A percentile compares a stretch with the other conserved stretches of the same genome.
These are phyloP conservation scores for Temnothorax curvispinosus DNA, from an alignment of 1,140 invertebrate species.

Conservation along the genomic window DNA sequence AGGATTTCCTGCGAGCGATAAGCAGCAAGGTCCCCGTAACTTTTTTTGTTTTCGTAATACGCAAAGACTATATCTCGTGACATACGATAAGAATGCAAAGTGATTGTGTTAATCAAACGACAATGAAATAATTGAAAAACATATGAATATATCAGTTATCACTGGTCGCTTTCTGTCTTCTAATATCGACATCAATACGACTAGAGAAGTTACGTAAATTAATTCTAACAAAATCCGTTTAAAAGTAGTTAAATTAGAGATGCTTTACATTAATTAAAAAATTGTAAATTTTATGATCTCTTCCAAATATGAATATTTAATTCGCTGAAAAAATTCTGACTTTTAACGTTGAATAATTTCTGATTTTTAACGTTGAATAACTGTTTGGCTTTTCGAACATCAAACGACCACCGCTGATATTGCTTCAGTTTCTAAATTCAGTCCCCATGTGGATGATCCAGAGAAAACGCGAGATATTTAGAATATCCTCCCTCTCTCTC, in stretches of 20 bases:
- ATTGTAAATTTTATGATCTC: neutral
- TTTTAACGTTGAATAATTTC: too few relatives aligned
- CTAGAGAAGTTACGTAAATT: neutral
- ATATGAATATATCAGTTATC: neutral
- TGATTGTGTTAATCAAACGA: neutral
- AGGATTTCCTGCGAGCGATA: slow-evolving; percentile 45
- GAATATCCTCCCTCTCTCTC: neutral
- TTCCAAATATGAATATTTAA: neutral
- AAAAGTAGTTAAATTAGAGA: neutral
- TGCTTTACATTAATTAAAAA: neutral
- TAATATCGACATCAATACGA: neutral
- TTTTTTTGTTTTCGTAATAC: neutral
- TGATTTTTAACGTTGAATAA: too few relatives aligned
- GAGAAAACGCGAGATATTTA: too few relatives aligned
- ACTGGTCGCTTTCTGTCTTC: neutral
- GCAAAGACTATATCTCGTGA: neutral
- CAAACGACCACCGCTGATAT: too few relatives aligned
- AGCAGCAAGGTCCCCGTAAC: neutral
- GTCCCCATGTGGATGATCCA: too few relatives aligned
- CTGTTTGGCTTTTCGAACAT: too few relatives aligned
- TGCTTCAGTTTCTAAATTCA: too few relatives aligned
- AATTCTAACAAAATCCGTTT: slow-evolving; percentile 1
- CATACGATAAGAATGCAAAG: neutral
- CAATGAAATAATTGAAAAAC: neutral
- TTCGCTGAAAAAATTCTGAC: too few relatives aligned